Evolutionary conservation across 2,113 vertebrate genomes (phyloP).

Genomic region (Tauraco erythrolophus): DNA sequence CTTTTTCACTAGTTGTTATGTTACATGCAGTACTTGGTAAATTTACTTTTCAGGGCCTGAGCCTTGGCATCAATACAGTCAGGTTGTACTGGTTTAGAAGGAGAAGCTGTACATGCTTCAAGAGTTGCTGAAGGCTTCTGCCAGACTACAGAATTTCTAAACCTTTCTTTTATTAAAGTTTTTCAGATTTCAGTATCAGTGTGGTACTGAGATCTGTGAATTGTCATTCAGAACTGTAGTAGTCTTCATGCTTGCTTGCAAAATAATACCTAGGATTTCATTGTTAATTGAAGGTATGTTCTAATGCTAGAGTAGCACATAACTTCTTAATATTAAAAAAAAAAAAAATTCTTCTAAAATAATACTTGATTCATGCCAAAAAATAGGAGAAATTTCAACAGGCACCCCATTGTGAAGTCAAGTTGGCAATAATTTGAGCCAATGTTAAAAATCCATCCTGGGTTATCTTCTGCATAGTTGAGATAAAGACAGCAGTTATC

Average conservation of each 20-base stretch:
- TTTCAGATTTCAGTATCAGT: neutral
- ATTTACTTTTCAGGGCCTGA: neutral
- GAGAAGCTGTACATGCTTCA: neutral
- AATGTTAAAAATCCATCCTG: neutral
- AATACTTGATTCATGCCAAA: neutral
- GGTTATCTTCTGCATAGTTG: neutral
- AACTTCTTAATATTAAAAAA: neutral
- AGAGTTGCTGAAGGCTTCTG: neutral
- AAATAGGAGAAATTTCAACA: neutral
- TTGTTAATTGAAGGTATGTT: neutral
- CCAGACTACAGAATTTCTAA: neutral
- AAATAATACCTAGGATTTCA: neutral
- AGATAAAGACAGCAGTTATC: neutral
- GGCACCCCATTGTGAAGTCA: accelerated
- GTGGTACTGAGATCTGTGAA: neutral
- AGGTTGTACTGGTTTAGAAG: neutral
- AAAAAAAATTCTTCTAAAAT: neutral
- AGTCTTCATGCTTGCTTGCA: neutral
- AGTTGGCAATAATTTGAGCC: neutral
- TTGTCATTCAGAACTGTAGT: neutral
- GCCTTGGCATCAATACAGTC: neutral
- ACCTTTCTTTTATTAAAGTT: neutral
- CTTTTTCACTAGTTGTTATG: neutral
- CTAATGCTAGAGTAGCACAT: neutral
- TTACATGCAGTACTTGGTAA: neutral